These are phyloP conservation scores for Urocitellus parryii DNA, from an alignment of 2,113 vertebrate genomes.

Conservation along the genomic window DNA sequence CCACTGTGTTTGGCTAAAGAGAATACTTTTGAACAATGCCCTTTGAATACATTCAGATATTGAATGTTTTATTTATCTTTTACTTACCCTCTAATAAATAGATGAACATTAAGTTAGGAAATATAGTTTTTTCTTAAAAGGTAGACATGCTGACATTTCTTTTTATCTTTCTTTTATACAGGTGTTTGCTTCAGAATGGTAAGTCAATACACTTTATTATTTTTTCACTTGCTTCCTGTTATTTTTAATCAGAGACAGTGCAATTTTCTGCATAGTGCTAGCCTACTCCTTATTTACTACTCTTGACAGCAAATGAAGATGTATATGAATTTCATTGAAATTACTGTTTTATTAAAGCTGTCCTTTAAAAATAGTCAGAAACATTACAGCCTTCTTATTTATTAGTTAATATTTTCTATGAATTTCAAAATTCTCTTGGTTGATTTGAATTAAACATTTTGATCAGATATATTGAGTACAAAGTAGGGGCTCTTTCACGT, in stretches of 20 bases:
- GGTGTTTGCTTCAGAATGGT: constrained; percentile 98
- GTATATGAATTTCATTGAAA: constrained; percentile 36
- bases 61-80: constrained; percentile 38
- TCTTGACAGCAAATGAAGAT: constrained; percentile 5
- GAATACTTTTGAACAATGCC: not conserved
- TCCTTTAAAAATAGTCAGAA: constrained; percentile 11
- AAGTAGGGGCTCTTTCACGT: not conserved
- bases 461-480: not conserved
- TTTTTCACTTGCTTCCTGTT: not conserved
- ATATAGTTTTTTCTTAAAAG: constrained; percentile 9
- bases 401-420: constrained; percentile 25
- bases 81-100: constrained; percentile 29
- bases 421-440: constrained; percentile 43
- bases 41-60: constrained; percentile 37
- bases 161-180: constrained; percentile 82
- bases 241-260: constrained; percentile 15
- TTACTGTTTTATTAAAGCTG: constrained; percentile 34
- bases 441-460: constrained; percentile 29
- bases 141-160: not conserved
- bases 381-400: not conserved
- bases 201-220: constrained; percentile 83
- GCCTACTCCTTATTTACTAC: not conserved
- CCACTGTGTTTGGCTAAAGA: not conserved
- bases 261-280: not conserved
- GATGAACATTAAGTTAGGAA: constrained; percentile 9